Conservation (phyloP, 1,140 invertebrate species). For the Lepidostoma basale region DNA sequence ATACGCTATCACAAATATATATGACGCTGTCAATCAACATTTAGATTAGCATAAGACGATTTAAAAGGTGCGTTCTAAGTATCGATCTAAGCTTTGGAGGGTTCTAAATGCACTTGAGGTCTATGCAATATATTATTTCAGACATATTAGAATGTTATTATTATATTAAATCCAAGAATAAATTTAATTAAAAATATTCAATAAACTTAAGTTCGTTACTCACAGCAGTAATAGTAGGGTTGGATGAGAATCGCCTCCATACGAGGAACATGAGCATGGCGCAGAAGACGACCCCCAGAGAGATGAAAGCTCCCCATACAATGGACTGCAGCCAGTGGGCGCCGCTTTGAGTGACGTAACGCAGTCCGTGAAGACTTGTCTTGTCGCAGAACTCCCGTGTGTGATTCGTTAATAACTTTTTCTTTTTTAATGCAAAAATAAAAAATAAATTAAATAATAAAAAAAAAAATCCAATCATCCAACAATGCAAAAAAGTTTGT, state of each 20-base stretch:
- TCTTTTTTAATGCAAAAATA: constrained; percentile 3
- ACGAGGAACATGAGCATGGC: constrained; percentile 37
- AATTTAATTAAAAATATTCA: background rate
- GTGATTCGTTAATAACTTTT: constrained; percentile 32
- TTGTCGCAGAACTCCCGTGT: constrained; percentile 41
- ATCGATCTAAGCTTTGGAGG: too few relatives aligned
- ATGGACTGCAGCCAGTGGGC: constrained; percentile 39
- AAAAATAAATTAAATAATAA: too few relatives aligned
- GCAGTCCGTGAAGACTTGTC: constrained; percentile 37
- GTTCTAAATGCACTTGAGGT: too few relatives aligned
- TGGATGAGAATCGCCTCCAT: constrained; percentile 36
- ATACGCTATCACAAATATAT: too few relatives aligned
- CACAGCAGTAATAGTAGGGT: constrained; percentile 45
- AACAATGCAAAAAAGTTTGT: too few relatives aligned
- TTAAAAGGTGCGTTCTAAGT: too few relatives aligned
- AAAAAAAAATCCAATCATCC: too few relatives aligned
- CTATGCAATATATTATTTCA: background rate
- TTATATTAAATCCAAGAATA: background rate
- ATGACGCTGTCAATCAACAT: too few relatives aligned
- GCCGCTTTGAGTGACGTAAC: constrained; percentile 37
- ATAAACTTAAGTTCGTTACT: background rate
- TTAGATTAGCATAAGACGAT: too few relatives aligned
- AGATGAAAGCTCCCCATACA: constrained; percentile 33
- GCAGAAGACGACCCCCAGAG: constrained; percentile 33
- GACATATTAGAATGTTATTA: too few relatives aligned